Conservation (phyloP, 1,140 invertebrate genomes). For the Zaprionus tsacasi region DNA sequence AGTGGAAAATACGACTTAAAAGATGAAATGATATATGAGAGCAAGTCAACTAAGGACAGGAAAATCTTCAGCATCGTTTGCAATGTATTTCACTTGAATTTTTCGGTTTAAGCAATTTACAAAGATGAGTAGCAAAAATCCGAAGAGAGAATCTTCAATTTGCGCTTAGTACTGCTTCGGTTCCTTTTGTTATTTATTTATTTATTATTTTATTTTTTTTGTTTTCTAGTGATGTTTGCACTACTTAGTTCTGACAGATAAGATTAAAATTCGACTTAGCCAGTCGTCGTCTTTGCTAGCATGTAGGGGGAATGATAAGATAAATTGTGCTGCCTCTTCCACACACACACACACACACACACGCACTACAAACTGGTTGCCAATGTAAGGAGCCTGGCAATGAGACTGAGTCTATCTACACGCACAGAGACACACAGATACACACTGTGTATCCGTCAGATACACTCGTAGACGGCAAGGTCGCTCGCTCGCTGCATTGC, state of each 20-base stretch:
- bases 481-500: conserved; percentile 35
- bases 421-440: conserved; percentile 38
- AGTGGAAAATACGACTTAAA: conserved; percentile 11
- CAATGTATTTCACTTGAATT: neutral
- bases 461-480: conserved; percentile 61
- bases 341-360: conserved; percentile 7
- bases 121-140: conserved; percentile 9
- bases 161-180: conserved; percentile 25
- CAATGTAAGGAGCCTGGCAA: conserved; percentile 57
- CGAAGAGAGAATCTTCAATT: conserved; percentile 29
- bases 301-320: conserved; percentile 60
- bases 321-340: conserved; percentile 44
- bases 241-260: conserved; percentile 80
- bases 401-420: conserved; percentile 26
- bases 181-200: conserved; percentile 48
- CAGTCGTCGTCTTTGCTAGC: conserved; percentile 17
- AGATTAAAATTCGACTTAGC: conserved; percentile 78
- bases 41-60: no score
- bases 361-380: conserved; percentile 59
- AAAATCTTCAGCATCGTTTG: neutral
- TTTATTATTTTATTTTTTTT: neutral
- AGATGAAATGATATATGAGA: neutral
- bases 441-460: conserved; percentile 34
- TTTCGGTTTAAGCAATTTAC: conserved; percentile 39
- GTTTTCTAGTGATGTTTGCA: conserved; percentile 66